These are phyloP conservation scores for Graptemys geographica DNA, from an alignment of 2,797 vertebrate genomes.

Conservation along the genomic window DNA sequence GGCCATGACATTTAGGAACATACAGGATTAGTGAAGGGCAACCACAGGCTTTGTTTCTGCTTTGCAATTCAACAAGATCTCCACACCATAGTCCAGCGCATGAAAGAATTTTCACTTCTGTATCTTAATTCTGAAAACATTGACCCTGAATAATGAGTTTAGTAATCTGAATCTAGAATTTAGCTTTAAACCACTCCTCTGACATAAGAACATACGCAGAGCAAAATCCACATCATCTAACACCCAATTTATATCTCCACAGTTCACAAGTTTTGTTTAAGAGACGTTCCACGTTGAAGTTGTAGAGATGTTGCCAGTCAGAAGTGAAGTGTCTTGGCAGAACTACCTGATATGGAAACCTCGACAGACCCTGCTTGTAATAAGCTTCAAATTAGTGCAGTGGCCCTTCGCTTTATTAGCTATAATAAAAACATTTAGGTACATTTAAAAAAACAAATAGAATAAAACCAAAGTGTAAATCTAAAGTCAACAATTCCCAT, in stretches of 20 bases:
- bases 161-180: slow-evolving; percentile 48
- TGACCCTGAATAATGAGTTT: slow-evolving; percentile 53
- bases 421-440: not conserved
- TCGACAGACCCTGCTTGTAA: not conserved
- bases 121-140: slow-evolving; percentile 58
- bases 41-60: slow-evolving; percentile 33
- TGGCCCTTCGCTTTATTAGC: not conserved
- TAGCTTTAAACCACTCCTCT: slow-evolving; percentile 13
- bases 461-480: not conserved
- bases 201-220: slow-evolving; percentile 15
- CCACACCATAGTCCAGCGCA: slow-evolving; percentile 53
- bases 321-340: slow-evolving; percentile 61
- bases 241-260: slow-evolving; percentile 26
- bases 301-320: slow-evolving; percentile 60
- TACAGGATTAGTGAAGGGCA: not conserved
- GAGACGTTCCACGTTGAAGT: not conserved
- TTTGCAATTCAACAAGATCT: slow-evolving; percentile 35
- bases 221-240: slow-evolving; percentile 58
- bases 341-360: slow-evolving; percentile 44
- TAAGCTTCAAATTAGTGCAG: not conserved
- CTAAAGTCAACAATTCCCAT: not conserved
- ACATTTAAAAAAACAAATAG: not conserved
- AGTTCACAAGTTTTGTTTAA: slow-evolving; percentile 52
- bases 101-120: slow-evolving; percentile 54
- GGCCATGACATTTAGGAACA: not conserved